phyloP scores from a whole-genome alignment of 2,888 invertebrate species.

The Selenia dentaria region DNA sequence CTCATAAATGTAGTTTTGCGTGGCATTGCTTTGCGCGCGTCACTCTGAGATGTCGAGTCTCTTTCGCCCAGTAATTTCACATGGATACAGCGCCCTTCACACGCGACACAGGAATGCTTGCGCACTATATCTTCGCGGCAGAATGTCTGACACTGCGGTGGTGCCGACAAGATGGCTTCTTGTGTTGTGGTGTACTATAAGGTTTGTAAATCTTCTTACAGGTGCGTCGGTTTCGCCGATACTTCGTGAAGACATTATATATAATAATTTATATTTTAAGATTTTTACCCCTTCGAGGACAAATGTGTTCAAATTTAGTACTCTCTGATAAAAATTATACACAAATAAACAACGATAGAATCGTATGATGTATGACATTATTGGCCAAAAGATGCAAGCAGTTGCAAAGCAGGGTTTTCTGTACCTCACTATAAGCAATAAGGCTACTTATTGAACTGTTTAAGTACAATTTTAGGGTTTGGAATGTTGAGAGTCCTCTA shows the following conservation, averaged over 20 bases:
- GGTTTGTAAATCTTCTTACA: constrained; percentile 33
- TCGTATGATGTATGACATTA: constrained; percentile 6
- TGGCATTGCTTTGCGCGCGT: too few relatives aligned
- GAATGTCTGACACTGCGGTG: too few relatives aligned
- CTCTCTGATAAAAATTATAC: not conserved
- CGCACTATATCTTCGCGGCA: too few relatives aligned
- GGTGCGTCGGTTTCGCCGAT: constrained; percentile 35
- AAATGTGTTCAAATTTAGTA: not conserved
- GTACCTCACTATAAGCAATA: not conserved
- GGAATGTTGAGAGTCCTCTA: not conserved
- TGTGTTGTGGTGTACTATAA: too few relatives aligned
- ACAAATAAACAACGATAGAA: constrained; percentile 11
- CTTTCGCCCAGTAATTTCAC: too few relatives aligned
- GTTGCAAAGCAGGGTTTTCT: not conserved
- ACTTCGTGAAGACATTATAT: constrained; percentile 38
- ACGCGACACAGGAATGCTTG: too few relatives aligned
- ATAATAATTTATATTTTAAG: not conserved
- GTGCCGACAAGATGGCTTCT: too few relatives aligned
- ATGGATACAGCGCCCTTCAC: too few relatives aligned
- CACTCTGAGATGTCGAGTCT: too few relatives aligned
- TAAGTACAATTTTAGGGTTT: constrained; percentile 19
- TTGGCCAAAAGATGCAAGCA: constrained; percentile 1
- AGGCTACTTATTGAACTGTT: constrained; percentile 1
- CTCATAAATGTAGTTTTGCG: too few relatives aligned
- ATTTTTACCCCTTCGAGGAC: not conserved